Evolutionary conservation across 2,888 invertebrate species (phyloP), one percentile per base, ranked within the genome.

Genomic region (Phyllotreta cruciferae): DNA sequence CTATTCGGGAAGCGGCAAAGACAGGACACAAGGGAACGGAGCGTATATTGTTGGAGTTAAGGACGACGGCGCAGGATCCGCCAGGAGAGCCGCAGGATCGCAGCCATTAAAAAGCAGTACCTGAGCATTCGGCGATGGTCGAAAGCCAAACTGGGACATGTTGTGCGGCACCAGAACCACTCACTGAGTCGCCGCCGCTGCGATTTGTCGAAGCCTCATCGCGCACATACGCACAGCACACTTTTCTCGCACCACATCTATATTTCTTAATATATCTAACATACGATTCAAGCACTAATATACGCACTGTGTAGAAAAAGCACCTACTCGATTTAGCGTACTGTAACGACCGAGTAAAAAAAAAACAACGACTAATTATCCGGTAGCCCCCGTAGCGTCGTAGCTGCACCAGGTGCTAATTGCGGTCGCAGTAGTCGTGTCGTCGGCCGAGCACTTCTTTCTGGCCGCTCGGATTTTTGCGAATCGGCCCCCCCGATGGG

Each of bases 131-230:
- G 87, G 86, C 78, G 87, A 87, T 83, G 85, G 83, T 83, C 86
- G 83, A 81, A 86, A 85, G 79, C 86, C 85, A 85, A 87, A 86
- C 85, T 86, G 87, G 86, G 87, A 87, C 87, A 87, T 86, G 84
- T 79, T 86, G 85, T 82, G 84, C 84, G 82, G 82, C 78, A 69
- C 69, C 72, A 75, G 77, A 71, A 76, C 76, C 76, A 78, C 79
- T 80, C 80, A 79, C 79, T 80, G 79, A 77, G 77, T 76, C 78
- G 73, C 76, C 79, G 78, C 77, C 79, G 75, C 70, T 67, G 79
- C 24, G 24, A 24, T 24, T 24, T 24, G 24, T 24, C n/a, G 78
- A 79, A 78, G 78, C 80, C 79, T 79, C 78, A 76, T 75, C 77
- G 77, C 73, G 70, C 70, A 74, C 64, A 58, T 4, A 24, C 24